These are phyloP conservation scores for Xerus inauris DNA, from an alignment of 2,113 vertebrate genomes.

Conservation along the genomic window DNA sequence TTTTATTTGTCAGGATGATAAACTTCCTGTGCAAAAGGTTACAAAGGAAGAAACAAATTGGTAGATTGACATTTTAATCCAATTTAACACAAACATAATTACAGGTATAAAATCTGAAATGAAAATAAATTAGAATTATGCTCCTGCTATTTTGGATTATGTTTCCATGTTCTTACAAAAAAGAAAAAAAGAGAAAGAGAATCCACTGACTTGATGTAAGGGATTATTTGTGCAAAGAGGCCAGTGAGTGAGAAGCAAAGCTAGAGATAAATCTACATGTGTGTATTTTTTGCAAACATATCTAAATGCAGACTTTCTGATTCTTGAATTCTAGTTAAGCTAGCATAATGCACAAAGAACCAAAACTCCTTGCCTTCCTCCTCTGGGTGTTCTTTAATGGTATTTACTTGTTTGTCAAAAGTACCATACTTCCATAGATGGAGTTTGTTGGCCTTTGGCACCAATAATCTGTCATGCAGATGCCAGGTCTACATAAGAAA, in stretches of 20 bases:
- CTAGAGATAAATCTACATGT: neutral
- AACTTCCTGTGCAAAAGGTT: slow-evolving; percentile 69
- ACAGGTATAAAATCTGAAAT: slow-evolving; percentile 73
- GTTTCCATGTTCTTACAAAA: neutral
- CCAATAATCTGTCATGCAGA: neutral
- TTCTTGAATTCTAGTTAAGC: neutral
- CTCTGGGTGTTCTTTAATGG: slow-evolving; percentile 16
- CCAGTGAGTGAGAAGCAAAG: neutral
- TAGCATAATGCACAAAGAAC: neutral
- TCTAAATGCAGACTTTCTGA: neutral
- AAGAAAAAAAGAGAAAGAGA: neutral
- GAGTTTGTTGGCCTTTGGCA: slow-evolving; percentile 22
- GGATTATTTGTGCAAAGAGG: neutral
- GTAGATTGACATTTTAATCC: slow-evolving; percentile 79
- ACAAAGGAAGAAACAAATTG: slow-evolving; percentile 73
- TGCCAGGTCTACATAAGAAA: neutral
- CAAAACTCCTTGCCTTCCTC: neutral
- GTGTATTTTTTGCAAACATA: neutral
- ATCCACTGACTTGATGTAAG: neutral
- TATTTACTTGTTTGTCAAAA: slow-evolving; percentile 41
- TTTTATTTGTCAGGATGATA: slow-evolving; percentile 78
- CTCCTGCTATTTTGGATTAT: slow-evolving; percentile 48
- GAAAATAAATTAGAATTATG: slow-evolving; percentile 80
- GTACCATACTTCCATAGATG: neutral
- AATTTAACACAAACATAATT: slow-evolving; percentile 79